phyloP scores from a whole-genome alignment of 2,797 vertebrate genomes.

The Arnoldichthys spilopterus region DNA sequence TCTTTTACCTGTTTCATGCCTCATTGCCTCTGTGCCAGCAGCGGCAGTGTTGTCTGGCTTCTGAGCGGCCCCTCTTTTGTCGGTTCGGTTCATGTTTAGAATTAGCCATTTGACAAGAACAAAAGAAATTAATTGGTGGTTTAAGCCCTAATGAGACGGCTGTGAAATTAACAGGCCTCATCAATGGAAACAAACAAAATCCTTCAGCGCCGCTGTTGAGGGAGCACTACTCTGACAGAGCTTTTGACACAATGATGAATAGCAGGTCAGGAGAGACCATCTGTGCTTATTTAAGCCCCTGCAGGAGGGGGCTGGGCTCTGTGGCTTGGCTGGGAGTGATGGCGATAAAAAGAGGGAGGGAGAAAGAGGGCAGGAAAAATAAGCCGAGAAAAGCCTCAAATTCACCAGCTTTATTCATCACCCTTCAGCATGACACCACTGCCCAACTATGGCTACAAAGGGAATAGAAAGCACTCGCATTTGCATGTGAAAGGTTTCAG shows the following conservation, averaged over 20 bases:
- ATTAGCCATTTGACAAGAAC: conserved; percentile 95
- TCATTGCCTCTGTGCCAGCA: conserved; percentile 64
- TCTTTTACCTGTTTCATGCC: conserved; percentile 77
- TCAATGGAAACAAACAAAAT: conserved; percentile 95
- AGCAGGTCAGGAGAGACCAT: conserved; percentile 90
- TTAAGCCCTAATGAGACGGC: conserved; percentile 96
- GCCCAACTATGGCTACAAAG: conserved; percentile 80
- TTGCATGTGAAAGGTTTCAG: conserved; percentile 87
- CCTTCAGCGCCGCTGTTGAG: conserved; percentile 84
- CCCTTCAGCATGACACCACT: conserved; percentile 83
- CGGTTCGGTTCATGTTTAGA: conserved; percentile 86
- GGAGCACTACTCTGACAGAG: conserved; percentile 84
- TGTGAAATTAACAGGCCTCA: conserved; percentile 91
- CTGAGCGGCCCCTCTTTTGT: conserved; percentile 60
- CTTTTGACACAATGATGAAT: conserved; percentile 88
- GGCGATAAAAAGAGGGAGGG: conserved; percentile 71
- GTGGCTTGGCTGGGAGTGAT: conserved; percentile 69
- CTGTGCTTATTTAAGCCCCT: conserved; percentile 84
- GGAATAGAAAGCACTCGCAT: conserved; percentile 77
- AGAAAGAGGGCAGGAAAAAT: conserved; percentile 30
- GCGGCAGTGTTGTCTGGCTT: conserved; percentile 67
- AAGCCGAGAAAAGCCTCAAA: conserved; percentile 75
- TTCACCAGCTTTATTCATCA: conserved; percentile 83
- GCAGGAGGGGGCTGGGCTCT: conserved; percentile 68
- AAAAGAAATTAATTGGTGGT: conserved; percentile 98